phyloP scores from a whole-genome alignment of 2,797 vertebrate genomes.

The Euthynnus affinis region DNA sequence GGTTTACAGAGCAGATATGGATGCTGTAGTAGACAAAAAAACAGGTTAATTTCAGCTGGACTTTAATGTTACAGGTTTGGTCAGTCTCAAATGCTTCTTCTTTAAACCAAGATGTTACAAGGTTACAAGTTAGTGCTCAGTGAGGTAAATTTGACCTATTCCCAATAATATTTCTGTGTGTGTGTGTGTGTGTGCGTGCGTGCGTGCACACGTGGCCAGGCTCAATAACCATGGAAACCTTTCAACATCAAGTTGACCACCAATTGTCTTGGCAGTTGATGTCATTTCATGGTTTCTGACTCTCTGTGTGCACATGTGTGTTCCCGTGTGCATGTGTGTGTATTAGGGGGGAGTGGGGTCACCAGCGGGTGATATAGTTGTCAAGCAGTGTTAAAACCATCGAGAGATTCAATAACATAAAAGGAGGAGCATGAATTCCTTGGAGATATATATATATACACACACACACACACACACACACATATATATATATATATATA shows the following conservation, averaged over 20 bases:
- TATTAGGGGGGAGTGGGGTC: slow-evolving; percentile 32
- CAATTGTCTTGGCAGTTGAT: slow-evolving; percentile 57
- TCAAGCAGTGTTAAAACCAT: slow-evolving; percentile 51
- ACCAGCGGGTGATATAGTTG: slow-evolving; percentile 49
- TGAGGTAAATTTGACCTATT: background rate
- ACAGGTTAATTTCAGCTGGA: no score
- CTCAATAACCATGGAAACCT: slow-evolving; percentile 65
- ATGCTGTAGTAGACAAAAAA: no score
- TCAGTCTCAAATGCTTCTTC: background rate
- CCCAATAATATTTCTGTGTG: background rate
- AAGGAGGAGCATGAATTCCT: slow-evolving; percentile 3
- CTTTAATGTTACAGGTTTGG: background rate
- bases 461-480: no score
- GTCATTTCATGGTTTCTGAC: slow-evolving; percentile 64
- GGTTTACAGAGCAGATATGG: no score
- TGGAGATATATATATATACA: no score
- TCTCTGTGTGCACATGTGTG: slow-evolving; percentile 21
- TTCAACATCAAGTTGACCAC: slow-evolving; percentile 66
- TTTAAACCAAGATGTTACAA: background rate
- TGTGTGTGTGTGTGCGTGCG: background rate
- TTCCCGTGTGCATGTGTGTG: background rate
- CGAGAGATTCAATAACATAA: slow-evolving; percentile 21
- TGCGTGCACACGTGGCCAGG: no score
- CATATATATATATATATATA: no score
- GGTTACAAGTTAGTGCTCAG: background rate